Evolutionary conservation across 2,888 invertebrate species (phyloP).

Genomic region (Cryptus viduatorius): DNA sequence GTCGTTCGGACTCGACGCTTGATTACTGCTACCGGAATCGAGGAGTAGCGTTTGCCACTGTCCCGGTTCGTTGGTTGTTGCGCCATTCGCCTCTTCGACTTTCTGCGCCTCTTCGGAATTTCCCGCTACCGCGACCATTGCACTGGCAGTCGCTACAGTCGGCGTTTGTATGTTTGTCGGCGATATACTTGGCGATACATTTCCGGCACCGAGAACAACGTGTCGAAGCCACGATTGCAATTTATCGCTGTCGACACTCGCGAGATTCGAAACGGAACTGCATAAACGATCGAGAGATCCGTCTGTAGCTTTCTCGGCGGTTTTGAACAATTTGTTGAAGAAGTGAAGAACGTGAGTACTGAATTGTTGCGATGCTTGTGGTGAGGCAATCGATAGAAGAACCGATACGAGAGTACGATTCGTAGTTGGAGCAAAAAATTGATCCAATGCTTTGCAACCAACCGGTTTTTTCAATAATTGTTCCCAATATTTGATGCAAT

Average conservation of each 20-base stretch:
- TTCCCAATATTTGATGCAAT: slow-evolving; percentile 94
- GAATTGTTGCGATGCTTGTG: slow-evolving; percentile 90
- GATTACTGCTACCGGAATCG: slow-evolving; percentile 75
- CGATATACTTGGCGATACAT: slow-evolving; percentile 84
- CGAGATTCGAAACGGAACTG: slow-evolving; percentile 89
- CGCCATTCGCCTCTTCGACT: slow-evolving; percentile 75
- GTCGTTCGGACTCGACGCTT: slow-evolving; percentile 79
- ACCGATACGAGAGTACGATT: slow-evolving; percentile 91
- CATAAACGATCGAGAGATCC: slow-evolving; percentile 89
- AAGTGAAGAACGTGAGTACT: slow-evolving; percentile 92
- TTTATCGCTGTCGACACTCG: slow-evolving; percentile 88
- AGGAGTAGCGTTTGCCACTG: slow-evolving; percentile 78
- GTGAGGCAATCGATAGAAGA: slow-evolving; percentile 92
- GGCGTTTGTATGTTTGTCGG: slow-evolving; percentile 86
- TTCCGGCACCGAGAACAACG: slow-evolving; percentile 88
- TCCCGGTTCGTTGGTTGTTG: slow-evolving; percentile 71
- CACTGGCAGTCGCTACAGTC: slow-evolving; percentile 78
- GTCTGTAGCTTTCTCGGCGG: slow-evolving; percentile 85
- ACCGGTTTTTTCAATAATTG: slow-evolving; percentile 93
- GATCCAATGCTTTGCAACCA: slow-evolving; percentile 93
- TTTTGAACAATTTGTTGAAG: slow-evolving; percentile 90
- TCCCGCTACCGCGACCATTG: slow-evolving; percentile 67
- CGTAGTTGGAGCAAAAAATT: slow-evolving; percentile 90
- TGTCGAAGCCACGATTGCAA: slow-evolving; percentile 89
- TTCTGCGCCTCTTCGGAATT: slow-evolving; percentile 76